A percentile compares a stretch with the other conserved stretches of the same genome.
Conservation (phyloP, 1,140 invertebrate species). For the Lepeophtheirus salmonis region DNA sequence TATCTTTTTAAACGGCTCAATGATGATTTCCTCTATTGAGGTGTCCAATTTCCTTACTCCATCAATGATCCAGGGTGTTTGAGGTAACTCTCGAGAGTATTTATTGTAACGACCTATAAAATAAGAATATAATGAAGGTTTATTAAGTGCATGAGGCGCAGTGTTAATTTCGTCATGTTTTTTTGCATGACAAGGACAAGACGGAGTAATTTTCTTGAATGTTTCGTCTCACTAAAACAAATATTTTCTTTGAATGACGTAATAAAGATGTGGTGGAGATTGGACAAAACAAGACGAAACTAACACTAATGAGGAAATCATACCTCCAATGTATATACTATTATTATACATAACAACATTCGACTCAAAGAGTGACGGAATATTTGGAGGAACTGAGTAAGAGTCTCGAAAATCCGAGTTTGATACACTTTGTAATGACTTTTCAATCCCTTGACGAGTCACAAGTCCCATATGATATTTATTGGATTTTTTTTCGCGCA, state of each 20-base stretch:
- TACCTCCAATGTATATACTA: conserved; percentile 17
- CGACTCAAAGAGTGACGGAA: neutral
- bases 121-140: too few species aligned
- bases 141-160: too few species aligned
- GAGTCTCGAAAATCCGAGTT: neutral
- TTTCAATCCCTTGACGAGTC: neutral
- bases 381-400: conserved; percentile 1
- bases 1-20: conserved; percentile 33
- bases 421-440: conserved; percentile 1
- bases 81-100: conserved; percentile 59
- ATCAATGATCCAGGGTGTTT: conserved; percentile 82
- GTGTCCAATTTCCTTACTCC: conserved; percentile 55
- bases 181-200: too few species aligned
- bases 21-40: conserved; percentile 79
- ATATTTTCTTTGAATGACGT: too few species aligned
- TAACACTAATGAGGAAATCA: conserved; percentile 14
- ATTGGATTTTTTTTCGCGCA: conserved; percentile 24
- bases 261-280: too few species aligned
- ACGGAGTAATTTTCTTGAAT: too few species aligned
- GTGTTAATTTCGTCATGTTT: too few species aligned
- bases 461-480: conserved; percentile 16
- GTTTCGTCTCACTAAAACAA: too few species aligned
- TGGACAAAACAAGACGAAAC: too few species aligned
- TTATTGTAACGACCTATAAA: conserved; percentile 61
- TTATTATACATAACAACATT: conserved; percentile 10